Conservation (phyloP, 2,113 vertebrate genomes). For the Hemicordylus capensis region DNA sequence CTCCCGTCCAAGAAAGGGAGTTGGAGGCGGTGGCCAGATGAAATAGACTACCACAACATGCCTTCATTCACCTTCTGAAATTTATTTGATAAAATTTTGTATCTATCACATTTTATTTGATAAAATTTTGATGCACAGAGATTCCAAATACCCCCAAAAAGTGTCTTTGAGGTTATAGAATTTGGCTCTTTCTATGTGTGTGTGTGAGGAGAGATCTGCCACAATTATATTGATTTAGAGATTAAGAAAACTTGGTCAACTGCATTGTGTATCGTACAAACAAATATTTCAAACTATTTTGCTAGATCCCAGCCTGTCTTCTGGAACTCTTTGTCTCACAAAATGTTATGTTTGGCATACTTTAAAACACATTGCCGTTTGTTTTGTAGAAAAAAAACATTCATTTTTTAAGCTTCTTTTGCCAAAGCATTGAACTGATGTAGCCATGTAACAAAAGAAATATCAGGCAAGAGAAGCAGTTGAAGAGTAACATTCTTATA, state of each 20-base stretch:
- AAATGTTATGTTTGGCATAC: neutral
- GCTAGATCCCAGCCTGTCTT: neutral
- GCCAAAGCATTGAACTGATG: neutral
- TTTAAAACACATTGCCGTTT: neutral
- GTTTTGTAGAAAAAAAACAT: neutral
- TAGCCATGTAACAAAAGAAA: neutral
- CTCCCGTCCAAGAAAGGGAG: no score
- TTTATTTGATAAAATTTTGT: no score
- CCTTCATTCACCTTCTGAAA: no score
- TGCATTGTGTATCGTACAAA: neutral
- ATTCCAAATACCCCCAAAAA: constrained; percentile 40
- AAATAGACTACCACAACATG: no score
- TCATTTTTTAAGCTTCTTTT: neutral
- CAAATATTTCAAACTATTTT: neutral
- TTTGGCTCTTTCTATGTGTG: constrained; percentile 7
- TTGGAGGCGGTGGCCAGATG: no score
- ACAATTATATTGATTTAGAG: constrained; percentile 13
- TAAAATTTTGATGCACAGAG: constrained; percentile 27
- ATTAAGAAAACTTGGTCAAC: rapidly evolving
- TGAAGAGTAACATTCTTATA: neutral
- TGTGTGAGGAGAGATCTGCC: constrained; percentile 7
- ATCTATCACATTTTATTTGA: no score
- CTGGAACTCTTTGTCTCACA: neutral
- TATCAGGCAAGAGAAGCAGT: neutral
- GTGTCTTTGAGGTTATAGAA: constrained; percentile 20